Evolutionary conservation across 1,140 invertebrate species (phyloP), one percentile per base, ranked within the genome.

Genomic region (Ruditapes philippinarum): DNA sequence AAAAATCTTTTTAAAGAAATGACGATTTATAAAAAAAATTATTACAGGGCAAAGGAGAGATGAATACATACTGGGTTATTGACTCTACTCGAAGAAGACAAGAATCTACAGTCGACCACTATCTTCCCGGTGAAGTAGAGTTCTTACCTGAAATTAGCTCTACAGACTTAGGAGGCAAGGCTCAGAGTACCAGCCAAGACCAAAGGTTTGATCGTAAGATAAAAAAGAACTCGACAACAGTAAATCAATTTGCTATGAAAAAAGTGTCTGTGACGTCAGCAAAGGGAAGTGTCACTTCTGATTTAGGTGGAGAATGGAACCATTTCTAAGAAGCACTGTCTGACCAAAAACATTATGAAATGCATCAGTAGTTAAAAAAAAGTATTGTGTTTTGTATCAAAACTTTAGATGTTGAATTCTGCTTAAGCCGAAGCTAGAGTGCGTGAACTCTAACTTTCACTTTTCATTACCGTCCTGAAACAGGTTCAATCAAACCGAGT

Each of bases 21-120:
- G n/a, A n/a, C n/a, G n/a, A n/a, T n/a, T n/a, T n/a, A n/a, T n/a
- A n/a, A 28, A 36, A n/a, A 25, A 54, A 25, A 17, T 31, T n/a
- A 19, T 82, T 74, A 25, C 19, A 86, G 84, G 84, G 84, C 0
- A 86, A 86, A 62, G 84, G 84, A n/a, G 84, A 36, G 25, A 86
- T 86, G 84, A 78, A 62, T 22, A 86, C 84, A 0, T 86, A 60
- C 73, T 86, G 84, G 84, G 51, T 86, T 12, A 19, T 28, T 3
- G 70, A 76, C 5, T 49, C 84, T 4, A 28, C 62, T 12, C 22
- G 31, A 1, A 40, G 25, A 33, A 40, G 49, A 25, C 14, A 31
- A 7, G 22, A 19, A 25, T 17, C 42, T n/a, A 9, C 60, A 1
- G 45, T 42, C 12, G 31, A 68, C 4, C 73, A 28, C 9, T 9